Base-by-base conservation (phyloP, 2,113 vertebrate species). In the Notechis scutatus region DNA sequence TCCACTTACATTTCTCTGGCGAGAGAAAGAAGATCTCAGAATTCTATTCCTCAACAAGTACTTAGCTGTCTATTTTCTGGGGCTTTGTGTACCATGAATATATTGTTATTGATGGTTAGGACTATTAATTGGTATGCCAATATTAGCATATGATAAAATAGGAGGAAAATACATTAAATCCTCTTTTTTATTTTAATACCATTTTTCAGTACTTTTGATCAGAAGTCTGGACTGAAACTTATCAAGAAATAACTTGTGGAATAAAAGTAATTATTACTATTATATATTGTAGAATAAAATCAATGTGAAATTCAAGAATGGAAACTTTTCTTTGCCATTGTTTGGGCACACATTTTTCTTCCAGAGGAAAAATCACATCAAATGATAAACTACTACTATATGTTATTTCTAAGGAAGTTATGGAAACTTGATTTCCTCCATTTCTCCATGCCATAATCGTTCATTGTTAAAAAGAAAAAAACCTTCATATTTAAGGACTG, bases 391-490 rank as follows among this genome's bases (percentile, higher is more conserved):
- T 90, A 61, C 45, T 93, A 61, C 88, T 94, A 24, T 91, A 94
- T 95, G 93, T 93, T 96, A 92, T 96, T 97, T 96, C 95, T 95
- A 96, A 96, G 93, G 47, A 93, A 94, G 90, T 90, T 92, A 21
- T 97, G 96, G 95, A 96, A 97, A 96, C 95, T 95, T 93, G 93
- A 96, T 94, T 96, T 96, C 95, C 94, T 95, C 45, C 45, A 45
- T 45, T 45, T 93, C 93, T 95, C 96, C 95, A 87, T 55, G 34
- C 85, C 95, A 54, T 92, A 95, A 94, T 55, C 85, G 93, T 95
- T 94, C 94, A 91, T 95, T 95, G 94, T 94, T 97, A 94, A 29
- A 57, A 61, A 4, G 2, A 5, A 94, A 95, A 95, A 85, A 39
- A 26, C 34, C 93, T 59, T 50, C 74, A 85, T 29, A 85, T 59